These are phyloP conservation scores for Streblospio benedicti DNA, from an alignment of 1,140 invertebrate genomes.

Conservation along the genomic window DNA sequence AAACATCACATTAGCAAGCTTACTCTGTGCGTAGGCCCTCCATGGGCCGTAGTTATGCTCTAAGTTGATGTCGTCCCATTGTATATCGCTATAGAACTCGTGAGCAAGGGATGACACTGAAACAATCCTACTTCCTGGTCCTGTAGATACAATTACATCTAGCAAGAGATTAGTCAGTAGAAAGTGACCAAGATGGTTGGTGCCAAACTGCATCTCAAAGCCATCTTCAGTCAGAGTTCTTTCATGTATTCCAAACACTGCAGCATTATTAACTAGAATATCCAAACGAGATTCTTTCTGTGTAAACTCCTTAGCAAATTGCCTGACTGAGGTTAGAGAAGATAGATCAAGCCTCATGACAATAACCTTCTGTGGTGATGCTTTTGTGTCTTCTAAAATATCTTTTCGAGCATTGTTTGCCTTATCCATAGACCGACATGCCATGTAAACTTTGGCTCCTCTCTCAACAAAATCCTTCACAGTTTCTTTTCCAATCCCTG, in stretches of 20 bases:
- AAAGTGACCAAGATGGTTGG: conserved; percentile 50
- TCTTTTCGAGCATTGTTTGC: too few relatives aligned
- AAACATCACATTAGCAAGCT: too few relatives aligned
- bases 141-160: conserved; percentile 53
- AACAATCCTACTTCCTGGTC: conserved; percentile 66
- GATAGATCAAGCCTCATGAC: conserved; percentile 63
- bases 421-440: too few relatives aligned
- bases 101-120: conserved; percentile 62
- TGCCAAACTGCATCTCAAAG: conserved; percentile 49
- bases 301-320: conserved; percentile 59
- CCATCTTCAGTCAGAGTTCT: conserved; percentile 42
- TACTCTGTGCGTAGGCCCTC: conserved; percentile 24
- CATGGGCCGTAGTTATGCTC: conserved; percentile 12
- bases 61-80: background rate
- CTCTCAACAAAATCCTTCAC: too few relatives aligned
- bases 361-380: too few relatives aligned
- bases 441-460: too few relatives aligned
- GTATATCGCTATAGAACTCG: background rate
- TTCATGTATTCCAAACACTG: conserved; percentile 53
- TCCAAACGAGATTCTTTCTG: conserved; percentile 45
- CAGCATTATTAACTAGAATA: conserved; percentile 79
- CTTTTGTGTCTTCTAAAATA: too few relatives aligned
- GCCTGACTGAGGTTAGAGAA: conserved; percentile 61
- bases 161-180: conserved; percentile 71
- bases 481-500: too few relatives aligned